Evolutionary conservation across 2,888 invertebrate genomes (phyloP).

Genomic region (Pandemis heparana): DNA sequence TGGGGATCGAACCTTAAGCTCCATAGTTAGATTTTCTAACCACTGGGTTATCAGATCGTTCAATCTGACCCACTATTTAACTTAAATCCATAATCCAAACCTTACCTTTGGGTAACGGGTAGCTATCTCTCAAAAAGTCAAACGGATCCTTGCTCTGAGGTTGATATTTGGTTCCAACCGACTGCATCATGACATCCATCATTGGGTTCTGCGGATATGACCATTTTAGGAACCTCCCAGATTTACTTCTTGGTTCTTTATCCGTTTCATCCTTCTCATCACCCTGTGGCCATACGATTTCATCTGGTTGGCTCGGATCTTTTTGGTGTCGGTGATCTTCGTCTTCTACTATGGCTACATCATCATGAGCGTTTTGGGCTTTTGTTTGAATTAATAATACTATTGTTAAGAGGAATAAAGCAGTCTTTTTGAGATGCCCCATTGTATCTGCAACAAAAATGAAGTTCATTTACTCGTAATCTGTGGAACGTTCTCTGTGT

Average conservation of each 20-base stretch:
- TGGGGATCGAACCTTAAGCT: no score
- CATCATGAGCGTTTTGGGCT: conserved; percentile 53
- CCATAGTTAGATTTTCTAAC: no score
- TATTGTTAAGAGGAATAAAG: conserved; percentile 49
- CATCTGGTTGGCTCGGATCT: neutral
- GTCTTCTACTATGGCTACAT: conserved; percentile 58
- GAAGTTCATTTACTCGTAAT: neutral
- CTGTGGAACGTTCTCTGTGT: no score
- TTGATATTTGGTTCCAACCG: conserved; percentile 61
- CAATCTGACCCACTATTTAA: neutral
- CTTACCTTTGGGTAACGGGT: conserved; percentile 78
- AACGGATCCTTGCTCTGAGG: conserved; percentile 71
- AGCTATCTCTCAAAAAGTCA: conserved; percentile 74
- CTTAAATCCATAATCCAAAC: neutral
- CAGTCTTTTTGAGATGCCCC: conserved; percentile 52
- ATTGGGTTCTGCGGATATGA: conserved; percentile 72
- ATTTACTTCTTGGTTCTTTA: conserved; percentile 41
- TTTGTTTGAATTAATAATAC: conserved; percentile 50
- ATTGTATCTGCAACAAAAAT: conserved; percentile 57
- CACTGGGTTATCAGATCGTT: no score
- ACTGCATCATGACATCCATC: conserved; percentile 74
- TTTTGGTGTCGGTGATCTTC: conserved; percentile 47
- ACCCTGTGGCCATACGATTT: conserved; percentile 14
- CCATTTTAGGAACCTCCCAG: conserved; percentile 62
- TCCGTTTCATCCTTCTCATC: neutral